Conservation (phyloP, 2,113 vertebrate species). For the Limanda limanda region DNA sequence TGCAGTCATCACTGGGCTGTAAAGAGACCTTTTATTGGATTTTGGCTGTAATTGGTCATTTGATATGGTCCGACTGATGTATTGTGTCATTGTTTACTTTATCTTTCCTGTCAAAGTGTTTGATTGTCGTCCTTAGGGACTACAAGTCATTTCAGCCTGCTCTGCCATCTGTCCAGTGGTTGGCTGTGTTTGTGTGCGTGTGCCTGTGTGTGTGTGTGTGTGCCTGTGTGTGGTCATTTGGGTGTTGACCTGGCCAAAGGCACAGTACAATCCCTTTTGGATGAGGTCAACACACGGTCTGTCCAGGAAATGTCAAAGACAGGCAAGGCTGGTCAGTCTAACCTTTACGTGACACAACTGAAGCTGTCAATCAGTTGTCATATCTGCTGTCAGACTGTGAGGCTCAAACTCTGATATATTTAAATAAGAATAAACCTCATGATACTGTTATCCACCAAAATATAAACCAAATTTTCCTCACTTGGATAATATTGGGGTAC, state of each 20-base stretch:
- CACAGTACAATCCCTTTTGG: slow-evolving; percentile 39
- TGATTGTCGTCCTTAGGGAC: slow-evolving; percentile 86
- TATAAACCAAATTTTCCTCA: neutral
- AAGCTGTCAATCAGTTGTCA: slow-evolving; percentile 41
- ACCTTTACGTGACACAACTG: slow-evolving; percentile 60
- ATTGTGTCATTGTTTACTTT: slow-evolving; percentile 70
- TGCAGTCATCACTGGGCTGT: slow-evolving; percentile 5
- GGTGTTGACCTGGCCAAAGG: slow-evolving; percentile 70
- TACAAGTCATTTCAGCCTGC: slow-evolving; percentile 43
- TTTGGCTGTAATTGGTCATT: slow-evolving; percentile 67
- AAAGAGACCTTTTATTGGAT: slow-evolving; percentile 60
- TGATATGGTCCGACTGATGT: slow-evolving; percentile 57
- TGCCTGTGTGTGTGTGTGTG: slow-evolving; percentile 52
- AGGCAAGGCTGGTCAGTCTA: slow-evolving; percentile 54
- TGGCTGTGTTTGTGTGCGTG: slow-evolving; percentile 11
- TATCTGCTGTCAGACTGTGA: slow-evolving; percentile 34
- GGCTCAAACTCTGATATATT: neutral
- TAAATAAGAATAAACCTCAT: neutral
- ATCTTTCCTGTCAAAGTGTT: slow-evolving; percentile 69
- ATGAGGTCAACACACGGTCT: slow-evolving; percentile 52
- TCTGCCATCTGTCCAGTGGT: slow-evolving; percentile 74
- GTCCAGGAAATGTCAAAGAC: slow-evolving; percentile 74
- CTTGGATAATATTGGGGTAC: too few species aligned
- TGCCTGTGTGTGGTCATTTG: slow-evolving; percentile 44
- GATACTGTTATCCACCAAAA: neutral